Evolutionary conservation across 2,797 vertebrate genomes (phyloP), one percentile per base, ranked within the genome.

Genomic region (Aulostomus chinensis): DNA sequence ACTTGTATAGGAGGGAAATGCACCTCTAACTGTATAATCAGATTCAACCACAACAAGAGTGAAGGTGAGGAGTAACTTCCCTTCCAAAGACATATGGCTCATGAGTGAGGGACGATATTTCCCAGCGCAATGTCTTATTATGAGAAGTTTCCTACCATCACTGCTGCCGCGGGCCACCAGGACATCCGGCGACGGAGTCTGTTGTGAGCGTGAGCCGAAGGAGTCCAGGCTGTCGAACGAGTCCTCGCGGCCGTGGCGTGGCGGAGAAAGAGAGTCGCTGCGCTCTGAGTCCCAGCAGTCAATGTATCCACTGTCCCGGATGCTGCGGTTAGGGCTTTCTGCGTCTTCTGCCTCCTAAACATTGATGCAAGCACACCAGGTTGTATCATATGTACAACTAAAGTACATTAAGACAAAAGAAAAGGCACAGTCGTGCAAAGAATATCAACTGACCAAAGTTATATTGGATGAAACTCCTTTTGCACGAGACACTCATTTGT

Each of bases 211-310:
- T 18, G 96, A 98, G 64, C 97, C 94, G 58, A 98, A 94, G 51
- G 97, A 99, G 88, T 99, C 97, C 92, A 99, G 93, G 33, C 96
- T 98, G 93, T 98, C 97, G 62, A 98, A 98, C 49, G 97, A 99
- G 82, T 99, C 94, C 91, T 99, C 96, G 59, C 96, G 88, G 58
- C 91, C 90, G 65, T 97, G 96, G 32, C 92, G 94, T 21, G 95
- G 96, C 0, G 96, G 94, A 1, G 97, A 99, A 6, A 98, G 93
- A 5, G 96, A 98, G 76, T 97, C 95, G 0, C 96, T 98, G 84
- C 96, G 95, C 62, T 98, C 96, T 0, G 96, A 97, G 75, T 98
- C 97, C 95, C 97, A 99, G 89, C 95, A 95, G 88, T 99, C 97
- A 48, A 99, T 92, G 54, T 98, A 99, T 74, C 96, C 97, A 0